These are phyloP conservation scores for Caenorhabditis tropicalis DNA, from an alignment of 1,140 invertebrate species.

Conservation along the genomic window DNA sequence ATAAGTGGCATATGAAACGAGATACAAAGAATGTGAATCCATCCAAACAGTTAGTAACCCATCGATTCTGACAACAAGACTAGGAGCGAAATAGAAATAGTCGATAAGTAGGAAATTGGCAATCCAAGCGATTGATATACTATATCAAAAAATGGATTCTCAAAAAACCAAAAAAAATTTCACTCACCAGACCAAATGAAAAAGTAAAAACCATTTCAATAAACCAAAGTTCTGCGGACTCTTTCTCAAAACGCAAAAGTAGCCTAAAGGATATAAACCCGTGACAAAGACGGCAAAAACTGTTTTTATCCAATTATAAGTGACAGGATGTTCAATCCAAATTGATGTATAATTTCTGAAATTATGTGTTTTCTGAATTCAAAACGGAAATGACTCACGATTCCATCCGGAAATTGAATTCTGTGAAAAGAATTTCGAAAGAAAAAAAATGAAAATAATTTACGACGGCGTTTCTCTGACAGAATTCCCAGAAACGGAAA, in stretches of 20 bases:
- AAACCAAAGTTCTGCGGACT: neutral
- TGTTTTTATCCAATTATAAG: neutral
- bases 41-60: neutral
- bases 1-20: neutral
- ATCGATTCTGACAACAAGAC: neutral
- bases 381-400: neutral
- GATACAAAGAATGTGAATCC: neutral
- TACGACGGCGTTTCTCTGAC: too few relatives aligned
- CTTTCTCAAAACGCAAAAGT: neutral
- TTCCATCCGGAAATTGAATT: neutral
- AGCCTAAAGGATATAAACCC: neutral
- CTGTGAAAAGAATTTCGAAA: too few relatives aligned
- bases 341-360: neutral
- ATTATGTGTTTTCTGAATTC: neutral
- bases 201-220: neutral
- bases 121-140: neutral
- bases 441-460: too few relatives aligned
- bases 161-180: neutral
- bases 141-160: neutral
- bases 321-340: neutral
- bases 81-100: neutral
- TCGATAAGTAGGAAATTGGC: neutral
- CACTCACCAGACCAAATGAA: neutral
- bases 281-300: neutral
- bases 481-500: too few relatives aligned